Percentiles rank a stretch among this genome's conserved stretches.
Conservation (phyloP, 2,113 vertebrate genomes). For the Muntiacus reevesi region DNA sequence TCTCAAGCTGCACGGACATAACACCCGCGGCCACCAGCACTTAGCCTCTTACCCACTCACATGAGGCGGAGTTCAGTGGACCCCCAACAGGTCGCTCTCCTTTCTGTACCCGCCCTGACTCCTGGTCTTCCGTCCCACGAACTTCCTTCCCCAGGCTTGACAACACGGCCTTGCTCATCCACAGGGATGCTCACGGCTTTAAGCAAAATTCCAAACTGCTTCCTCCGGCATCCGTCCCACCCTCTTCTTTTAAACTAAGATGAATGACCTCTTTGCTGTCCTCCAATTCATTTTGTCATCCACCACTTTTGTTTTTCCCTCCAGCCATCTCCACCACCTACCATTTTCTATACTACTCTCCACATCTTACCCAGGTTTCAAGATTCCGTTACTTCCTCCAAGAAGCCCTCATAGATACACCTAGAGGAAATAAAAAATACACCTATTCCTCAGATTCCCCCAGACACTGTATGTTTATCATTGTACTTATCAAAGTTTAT, state of each 20-base stretch:
- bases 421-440: not conserved
- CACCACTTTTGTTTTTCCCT: not conserved
- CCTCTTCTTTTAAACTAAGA: not conserved
- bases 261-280: not conserved
- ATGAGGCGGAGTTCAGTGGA: not conserved
- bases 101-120: accelerated
- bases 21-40: not conserved
- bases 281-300: not conserved
- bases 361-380: not conserved
- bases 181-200: not conserved
- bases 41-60: not conserved
- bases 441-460: not conserved
- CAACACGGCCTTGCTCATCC: not conserved
- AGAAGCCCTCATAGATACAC: not conserved
- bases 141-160: not conserved
- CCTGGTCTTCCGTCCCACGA: not conserved
- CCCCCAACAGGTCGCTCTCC: not conserved
- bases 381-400: not conserved
- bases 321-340: not conserved
- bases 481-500: not conserved
- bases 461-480: not conserved
- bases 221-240: not conserved
- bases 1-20: not conserved
- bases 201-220: not conserved
- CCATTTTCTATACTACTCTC: not conserved